Base-by-base conservation (phyloP, 2,113 vertebrate species). In the Pterocles orientalis region DNA sequence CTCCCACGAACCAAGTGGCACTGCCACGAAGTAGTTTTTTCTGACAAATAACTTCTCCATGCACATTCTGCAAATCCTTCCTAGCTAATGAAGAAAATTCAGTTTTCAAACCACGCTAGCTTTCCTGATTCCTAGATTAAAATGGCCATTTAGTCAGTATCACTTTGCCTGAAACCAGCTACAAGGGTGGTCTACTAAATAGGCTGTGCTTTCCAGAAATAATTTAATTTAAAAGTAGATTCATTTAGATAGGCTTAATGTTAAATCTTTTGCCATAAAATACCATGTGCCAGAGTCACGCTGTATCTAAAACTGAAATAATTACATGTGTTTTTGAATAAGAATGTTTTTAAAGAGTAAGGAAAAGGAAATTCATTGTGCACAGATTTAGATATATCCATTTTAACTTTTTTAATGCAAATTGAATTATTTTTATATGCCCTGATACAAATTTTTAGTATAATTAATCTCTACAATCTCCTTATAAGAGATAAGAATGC, bases 391-490 rank as follows among this genome's bases (percentile, higher is more conserved):
- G 28, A 68, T 62, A 72, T 23, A 93, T 5, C 5, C 3, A 51
- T 36, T 79, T 77, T 17, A 1, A 60, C 2, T 29, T 51, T 19
- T 84, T 28, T 8, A 68, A 78, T 53, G 48, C 1, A 91, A 87
- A 92, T n/a, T 28, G 10, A 23, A 81, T 88, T 69, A 56, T 31
- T 93, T 81, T 73, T 73, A 86, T 50, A 66, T n/a, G 51, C 2
- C 1, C 3, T 14, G 29, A 81, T 76, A 81, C 31, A 88, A 88
- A 68, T 34, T 86, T 8, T 34, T 77, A 70, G 29, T 50, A 43
- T 60, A 84, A 86, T 81, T 73, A 86, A 93, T 58, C 64, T 77
- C n/a, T 68, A 33, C 33, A n/a, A 81, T 51, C 51, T 83, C n/a
- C 19, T 56, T 68, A 11, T 76, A 87, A 78, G 73, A 94, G 43